phyloP scores from a whole-genome alignment of 2,113 vertebrate species.

The Malurus elegans region DNA sequence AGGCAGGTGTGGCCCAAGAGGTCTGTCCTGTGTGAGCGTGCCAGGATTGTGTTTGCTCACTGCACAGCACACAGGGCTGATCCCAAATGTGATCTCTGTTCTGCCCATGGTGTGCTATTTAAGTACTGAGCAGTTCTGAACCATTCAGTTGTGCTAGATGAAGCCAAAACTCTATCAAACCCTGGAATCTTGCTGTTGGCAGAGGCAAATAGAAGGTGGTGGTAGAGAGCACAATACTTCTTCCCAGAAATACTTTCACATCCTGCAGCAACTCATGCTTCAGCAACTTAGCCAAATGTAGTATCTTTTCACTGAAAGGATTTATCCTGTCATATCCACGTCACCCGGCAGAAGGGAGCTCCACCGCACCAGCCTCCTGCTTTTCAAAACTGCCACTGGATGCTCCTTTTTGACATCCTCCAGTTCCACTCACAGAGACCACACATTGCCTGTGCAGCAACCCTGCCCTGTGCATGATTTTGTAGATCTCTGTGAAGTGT shows the following conservation, averaged over 20 bases:
- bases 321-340: neutral
- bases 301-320: neutral
- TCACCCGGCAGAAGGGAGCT: neutral
- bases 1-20: neutral
- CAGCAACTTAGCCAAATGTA: neutral
- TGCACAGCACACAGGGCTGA: neutral
- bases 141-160: neutral
- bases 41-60: neutral
- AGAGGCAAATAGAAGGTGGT: neutral
- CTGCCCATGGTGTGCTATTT: neutral
- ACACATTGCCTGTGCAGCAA: neutral
- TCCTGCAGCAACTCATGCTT: neutral
- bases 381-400: neutral
- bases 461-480: neutral
- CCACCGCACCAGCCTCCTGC: neutral
- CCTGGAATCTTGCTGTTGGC: neutral
- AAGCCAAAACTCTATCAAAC: neutral
- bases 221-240: neutral
- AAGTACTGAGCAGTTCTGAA: neutral
- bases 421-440: neutral
- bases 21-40: neutral
- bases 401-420: neutral
- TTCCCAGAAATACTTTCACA: neutral
- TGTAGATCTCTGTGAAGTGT: neutral
- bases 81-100: neutral